These are phyloP conservation scores for Drosophila monieri DNA, from an alignment of 2,888 invertebrate species.

Conservation along the genomic window DNA sequence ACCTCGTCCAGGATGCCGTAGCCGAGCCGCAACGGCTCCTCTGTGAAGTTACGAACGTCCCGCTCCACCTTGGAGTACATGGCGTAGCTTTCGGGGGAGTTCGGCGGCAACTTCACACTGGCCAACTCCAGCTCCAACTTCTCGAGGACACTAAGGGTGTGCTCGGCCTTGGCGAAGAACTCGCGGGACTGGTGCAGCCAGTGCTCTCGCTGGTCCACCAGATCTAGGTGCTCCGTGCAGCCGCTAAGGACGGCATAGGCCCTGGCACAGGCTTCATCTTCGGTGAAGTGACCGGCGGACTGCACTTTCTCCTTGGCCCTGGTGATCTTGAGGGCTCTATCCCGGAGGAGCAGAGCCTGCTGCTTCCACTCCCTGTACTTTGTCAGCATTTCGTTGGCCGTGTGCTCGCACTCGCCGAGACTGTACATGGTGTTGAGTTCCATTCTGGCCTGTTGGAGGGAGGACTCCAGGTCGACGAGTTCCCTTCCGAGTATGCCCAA, in stretches of 20 bases:
- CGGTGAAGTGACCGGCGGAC: constrained; percentile 88
- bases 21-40: constrained; percentile 89
- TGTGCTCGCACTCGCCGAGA: constrained; percentile 88
- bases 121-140: constrained; percentile 90
- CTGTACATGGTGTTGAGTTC: constrained; percentile 85
- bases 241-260: constrained; percentile 88
- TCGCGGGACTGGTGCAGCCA: constrained; percentile 88
- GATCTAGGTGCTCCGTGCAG: constrained; percentile 89
- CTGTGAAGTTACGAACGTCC: constrained; percentile 88
- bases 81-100: constrained; percentile 88
- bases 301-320: constrained; percentile 91
- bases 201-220: constrained; percentile 88
- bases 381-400: constrained; percentile 88
- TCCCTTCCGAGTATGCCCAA: constrained; percentile 90
- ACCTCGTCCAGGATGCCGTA: constrained; percentile 89
- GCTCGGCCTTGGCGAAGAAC: constrained; percentile 89
- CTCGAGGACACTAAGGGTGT: constrained; percentile 89
- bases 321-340: constrained; percentile 90
- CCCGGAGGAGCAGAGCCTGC: constrained; percentile 90
- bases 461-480: constrained; percentile 87
- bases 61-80: constrained; percentile 88
- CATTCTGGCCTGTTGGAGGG: constrained; percentile 85
- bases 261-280: constrained; percentile 88
- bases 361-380: constrained; percentile 88
- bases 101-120: constrained; percentile 86